Evolutionary conservation across 37 sponge, comb jelly and placozoan genomes (phyloP), one percentile per base, ranked within the genome.

Genomic region (Geodia barretti): DNA sequence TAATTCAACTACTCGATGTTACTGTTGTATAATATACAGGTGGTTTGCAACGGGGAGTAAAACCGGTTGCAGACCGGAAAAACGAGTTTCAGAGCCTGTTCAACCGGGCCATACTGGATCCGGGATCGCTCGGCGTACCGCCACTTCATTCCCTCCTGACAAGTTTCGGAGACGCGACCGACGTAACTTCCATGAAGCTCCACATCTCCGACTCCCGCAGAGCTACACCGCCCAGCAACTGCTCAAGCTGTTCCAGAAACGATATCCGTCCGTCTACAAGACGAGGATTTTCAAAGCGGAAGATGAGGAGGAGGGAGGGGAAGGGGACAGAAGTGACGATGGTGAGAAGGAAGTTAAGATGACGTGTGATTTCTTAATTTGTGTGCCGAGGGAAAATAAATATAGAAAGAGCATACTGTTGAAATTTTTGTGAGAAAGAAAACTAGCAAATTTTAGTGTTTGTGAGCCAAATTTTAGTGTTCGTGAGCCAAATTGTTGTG

Each of bases 261-360:
- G 84, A 40, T 92, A 92, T 43, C 92, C 92, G 1, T 82, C 88
- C 3, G 92, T 70, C 61, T 92, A 87, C 75, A 70, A 84, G 54
- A 88, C 79, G 17, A 84, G 86, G 85, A 74, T 86, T 1, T 21
- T 77, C 41, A 85, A 77, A 60, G 75, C 21, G 40, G 30, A 64
- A 19, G 30, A 64, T 7, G n/a, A 19, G n/a, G 30, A 64, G 30
- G 65, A 64, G 65, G 11, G 65, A 7, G 30, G 65, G 30, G n/a
- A 19, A 19, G 65, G 65, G 11, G 65, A 64, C 24, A 64, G 25
- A 64, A 64, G 65, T 47, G 54, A 47, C 14, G 54, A 17, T 47
- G 54, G 54, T 47, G 54, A n/a, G n/a, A n/a, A n/a, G n/a, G n/a
- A n/a, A n/a, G n/a, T n/a, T n/a, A n/a, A n/a, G n/a, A n/a, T n/a